These are phyloP conservation scores for Acleris emargana DNA, from an alignment of 2,888 invertebrate genomes.

Conservation along the genomic window DNA sequence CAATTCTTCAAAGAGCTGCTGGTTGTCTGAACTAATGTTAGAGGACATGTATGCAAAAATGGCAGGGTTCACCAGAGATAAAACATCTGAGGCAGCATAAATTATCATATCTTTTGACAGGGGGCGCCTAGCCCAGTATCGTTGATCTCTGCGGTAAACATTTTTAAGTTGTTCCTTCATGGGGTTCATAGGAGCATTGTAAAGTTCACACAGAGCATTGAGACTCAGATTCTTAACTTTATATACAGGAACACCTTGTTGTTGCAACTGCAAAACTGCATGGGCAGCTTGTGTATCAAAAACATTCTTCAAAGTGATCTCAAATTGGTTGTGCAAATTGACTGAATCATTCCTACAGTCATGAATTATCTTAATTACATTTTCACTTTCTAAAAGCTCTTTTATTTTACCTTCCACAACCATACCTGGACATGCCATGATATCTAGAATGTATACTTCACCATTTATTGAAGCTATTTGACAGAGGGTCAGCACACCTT, in stretches of 20 bases:
- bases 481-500: slow-evolving; percentile 93
- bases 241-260: slow-evolving; percentile 94
- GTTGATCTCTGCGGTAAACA: slow-evolving; percentile 92
- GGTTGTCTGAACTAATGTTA: slow-evolving; percentile 88
- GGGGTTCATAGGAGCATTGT: slow-evolving; percentile 94
- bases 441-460: slow-evolving; percentile 93
- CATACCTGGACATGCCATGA: slow-evolving; percentile 92
- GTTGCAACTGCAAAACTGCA: slow-evolving; percentile 95
- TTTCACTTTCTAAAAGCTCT: slow-evolving; percentile 90
- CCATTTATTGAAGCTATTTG: slow-evolving; percentile 93
- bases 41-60: slow-evolving; percentile 88
- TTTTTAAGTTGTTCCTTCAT: slow-evolving; percentile 95
- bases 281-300: slow-evolving; percentile 98
- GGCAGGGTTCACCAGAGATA: slow-evolving; percentile 93
- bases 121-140: slow-evolving; percentile 95
- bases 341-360: slow-evolving; percentile 96
- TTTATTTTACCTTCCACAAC: slow-evolving; percentile 91
- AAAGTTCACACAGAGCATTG: slow-evolving; percentile 95
- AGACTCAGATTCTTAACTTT: slow-evolving; percentile 97
- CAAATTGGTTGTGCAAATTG: slow-evolving; percentile 93
- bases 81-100: slow-evolving; percentile 95
- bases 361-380: slow-evolving; percentile 94
- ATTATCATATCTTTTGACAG: slow-evolving; percentile 95
- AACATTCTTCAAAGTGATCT: slow-evolving; percentile 91
- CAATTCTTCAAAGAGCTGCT: slow-evolving; percentile 90